A percentile compares a stretch with the other conserved stretches of the same genome.
Evolutionary conservation across 1,140 invertebrate genomes (phyloP).

Genomic region (Daktulosphaira vitifoliae): DNA sequence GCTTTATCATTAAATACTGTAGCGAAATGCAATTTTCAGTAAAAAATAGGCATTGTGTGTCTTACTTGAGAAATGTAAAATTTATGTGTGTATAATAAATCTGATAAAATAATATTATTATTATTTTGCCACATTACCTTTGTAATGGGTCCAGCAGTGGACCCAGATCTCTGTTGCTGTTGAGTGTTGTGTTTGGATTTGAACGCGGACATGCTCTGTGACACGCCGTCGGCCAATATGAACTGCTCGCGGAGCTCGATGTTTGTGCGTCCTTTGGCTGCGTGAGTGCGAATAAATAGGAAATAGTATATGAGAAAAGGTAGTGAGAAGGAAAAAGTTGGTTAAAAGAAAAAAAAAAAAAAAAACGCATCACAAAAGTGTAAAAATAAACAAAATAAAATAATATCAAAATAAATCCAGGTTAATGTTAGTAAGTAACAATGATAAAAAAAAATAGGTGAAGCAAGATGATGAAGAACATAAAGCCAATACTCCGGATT

Average conservation of each 20-base stretch:
- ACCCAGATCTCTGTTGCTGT: conserved; percentile 57
- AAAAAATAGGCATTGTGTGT: no score
- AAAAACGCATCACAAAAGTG: conserved; percentile 40
- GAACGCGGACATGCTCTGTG: conserved; percentile 95
- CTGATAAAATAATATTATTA: no score
- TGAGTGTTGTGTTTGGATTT: conserved; percentile 74
- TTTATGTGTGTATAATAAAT: not conserved
- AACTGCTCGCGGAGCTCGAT: conserved; percentile 98
- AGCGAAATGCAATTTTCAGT: no score
- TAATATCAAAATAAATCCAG: not conserved
- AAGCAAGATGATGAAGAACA: not conserved
- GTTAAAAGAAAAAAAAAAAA: conserved; percentile 39
- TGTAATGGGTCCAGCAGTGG: conserved; percentile 74
- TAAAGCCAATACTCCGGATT: conserved; percentile 27
- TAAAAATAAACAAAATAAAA: not conserved
- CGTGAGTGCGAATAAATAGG: conserved; percentile 24
- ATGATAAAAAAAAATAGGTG: not conserved
- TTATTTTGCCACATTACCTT: conserved; percentile 58
- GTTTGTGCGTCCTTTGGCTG: conserved; percentile 98
- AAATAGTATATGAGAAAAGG: conserved; percentile 25
- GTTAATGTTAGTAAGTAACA: not conserved
- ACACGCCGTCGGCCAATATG: conserved; percentile 93
- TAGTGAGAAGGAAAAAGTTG: conserved; percentile 28
- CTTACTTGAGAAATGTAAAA: conserved; percentile 12
- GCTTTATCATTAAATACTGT: no score